Evolutionary conservation across 1,140 invertebrate species (phyloP).

Genomic region (Hylyphantes graminicola): DNA sequence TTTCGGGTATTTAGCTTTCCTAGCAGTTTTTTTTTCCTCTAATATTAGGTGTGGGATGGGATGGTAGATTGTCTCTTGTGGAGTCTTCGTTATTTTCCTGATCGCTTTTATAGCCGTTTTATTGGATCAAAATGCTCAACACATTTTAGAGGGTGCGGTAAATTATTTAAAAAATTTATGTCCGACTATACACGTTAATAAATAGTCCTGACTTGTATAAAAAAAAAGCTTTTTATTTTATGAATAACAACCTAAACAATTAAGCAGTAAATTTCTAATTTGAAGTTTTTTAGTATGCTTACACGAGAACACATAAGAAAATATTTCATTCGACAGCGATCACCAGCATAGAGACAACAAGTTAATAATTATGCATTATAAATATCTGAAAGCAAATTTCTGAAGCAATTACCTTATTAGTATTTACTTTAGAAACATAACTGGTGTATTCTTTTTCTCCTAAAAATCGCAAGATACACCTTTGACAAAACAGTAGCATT

Average conservation of each 20-base stretch:
- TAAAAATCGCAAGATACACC: conserved; percentile 38
- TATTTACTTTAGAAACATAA: conserved; percentile 19
- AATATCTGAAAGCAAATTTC: neutral
- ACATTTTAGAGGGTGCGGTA: no score
- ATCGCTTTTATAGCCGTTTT: no score
- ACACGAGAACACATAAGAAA: neutral
- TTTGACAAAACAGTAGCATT: conserved; percentile 1
- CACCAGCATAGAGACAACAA: neutral
- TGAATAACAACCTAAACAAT: neutral
- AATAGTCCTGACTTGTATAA: no score
- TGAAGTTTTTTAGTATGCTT: neutral
- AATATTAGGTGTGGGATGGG: no score
- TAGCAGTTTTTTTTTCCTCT: no score
- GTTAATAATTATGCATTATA: neutral
- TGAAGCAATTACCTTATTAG: conserved; percentile 7
- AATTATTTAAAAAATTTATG: no score
- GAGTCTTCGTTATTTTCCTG: no score
- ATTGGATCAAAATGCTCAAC: no score
- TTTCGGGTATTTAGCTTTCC: no score
- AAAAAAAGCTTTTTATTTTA: neutral
- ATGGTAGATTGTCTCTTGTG: no score
- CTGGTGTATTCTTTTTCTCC: conserved; percentile 28
- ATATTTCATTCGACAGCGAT: neutral
- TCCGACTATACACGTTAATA: no score
- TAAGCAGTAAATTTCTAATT: neutral